Conservation (phyloP, 2,797 vertebrate genomes). For the Kryptopterus vitreolus region DNA sequence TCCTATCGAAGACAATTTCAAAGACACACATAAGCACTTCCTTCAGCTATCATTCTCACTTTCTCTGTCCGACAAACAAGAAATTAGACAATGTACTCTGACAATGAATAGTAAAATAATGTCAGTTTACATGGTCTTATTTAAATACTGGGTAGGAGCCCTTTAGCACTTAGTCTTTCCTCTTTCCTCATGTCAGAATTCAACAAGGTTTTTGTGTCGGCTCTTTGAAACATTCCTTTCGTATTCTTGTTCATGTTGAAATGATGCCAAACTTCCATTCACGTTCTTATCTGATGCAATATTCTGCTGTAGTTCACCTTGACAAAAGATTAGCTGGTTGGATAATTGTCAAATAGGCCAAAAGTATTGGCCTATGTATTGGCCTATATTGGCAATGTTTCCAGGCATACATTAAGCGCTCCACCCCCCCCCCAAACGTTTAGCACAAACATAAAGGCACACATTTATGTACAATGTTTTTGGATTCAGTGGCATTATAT, state of each 20-base stretch:
- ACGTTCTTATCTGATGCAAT: not conserved
- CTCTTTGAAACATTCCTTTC: not conserved
- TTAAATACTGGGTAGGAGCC: not conserved
- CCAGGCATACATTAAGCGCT: too few species aligned
- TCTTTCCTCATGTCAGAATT: not conserved
- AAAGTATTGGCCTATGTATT: too few species aligned
- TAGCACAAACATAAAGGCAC: too few species aligned
- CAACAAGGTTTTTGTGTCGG: not conserved
- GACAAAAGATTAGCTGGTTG: not conserved
- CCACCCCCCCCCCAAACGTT: too few species aligned
- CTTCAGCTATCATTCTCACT: slow-evolving; percentile 33
- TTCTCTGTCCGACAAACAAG: not conserved
- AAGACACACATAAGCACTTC: slow-evolving; percentile 27
- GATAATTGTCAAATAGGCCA: not conserved
- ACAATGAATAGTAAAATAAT: slow-evolving; percentile 12
- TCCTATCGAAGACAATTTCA: slow-evolving; percentile 54
- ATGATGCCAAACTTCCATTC: not conserved
- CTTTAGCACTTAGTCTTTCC: not conserved
- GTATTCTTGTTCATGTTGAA: not conserved
- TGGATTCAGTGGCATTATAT: too few species aligned
- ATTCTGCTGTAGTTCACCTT: not conserved
- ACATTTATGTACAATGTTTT: too few species aligned
- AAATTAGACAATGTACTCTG: not conserved
- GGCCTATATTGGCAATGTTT: too few species aligned
- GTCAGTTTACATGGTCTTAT: not conserved